Evolutionary conservation across 2,113 vertebrate species (phyloP), one percentile per base, ranked within the genome.

Genomic region (Strix uralensis): DNA sequence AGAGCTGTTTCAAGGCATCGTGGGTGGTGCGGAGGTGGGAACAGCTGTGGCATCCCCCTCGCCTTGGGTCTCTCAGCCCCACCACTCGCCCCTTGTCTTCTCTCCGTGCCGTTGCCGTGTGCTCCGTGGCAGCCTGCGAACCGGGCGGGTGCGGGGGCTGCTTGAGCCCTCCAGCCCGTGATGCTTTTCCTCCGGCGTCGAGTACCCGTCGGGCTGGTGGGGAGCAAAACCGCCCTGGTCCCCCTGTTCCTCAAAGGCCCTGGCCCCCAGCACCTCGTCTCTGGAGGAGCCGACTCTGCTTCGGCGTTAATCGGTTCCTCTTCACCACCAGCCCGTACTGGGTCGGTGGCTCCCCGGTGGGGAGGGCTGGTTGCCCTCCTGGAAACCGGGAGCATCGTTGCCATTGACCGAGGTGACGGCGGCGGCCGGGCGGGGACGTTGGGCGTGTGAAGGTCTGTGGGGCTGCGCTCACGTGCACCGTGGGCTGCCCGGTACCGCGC

Each of bases 381-480:
- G 18, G 57, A 22, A 30, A 10, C 17, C 15, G 2, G 55, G 46
- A 59, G 26, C 65, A 7, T 59, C 6, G 0, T 29, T 19, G 9
- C 25, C 11, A 0, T 52, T 46, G 4, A 0, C 14, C 9, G 75
- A 75, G 72, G 44, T 40, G 82, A 7, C 44, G 0, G 11, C 9
- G 72, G 46, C 4, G 20, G 34, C 40, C 4, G 10, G 20, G 44
- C 23, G n/a, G 57, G 61, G 23, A 10, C 2, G 3, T 0, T 14
- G 72, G 66, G 36, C 16, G 4, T 1, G 12, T 1, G 8, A 42
- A 40, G 36, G n/a, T 21, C 63, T 44, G 82, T 23, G 9, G 62
- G 29, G 51, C 42, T 1, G 11, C 5, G 1, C 47, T 59, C 2
- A 0, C 3, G 18, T 44, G 52, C 9, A 5, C 42, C 0, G 6